These are phyloP conservation scores for Lepetodrilus schrolli DNA, from an alignment of 2,888 invertebrate species.

Conservation along the genomic window DNA sequence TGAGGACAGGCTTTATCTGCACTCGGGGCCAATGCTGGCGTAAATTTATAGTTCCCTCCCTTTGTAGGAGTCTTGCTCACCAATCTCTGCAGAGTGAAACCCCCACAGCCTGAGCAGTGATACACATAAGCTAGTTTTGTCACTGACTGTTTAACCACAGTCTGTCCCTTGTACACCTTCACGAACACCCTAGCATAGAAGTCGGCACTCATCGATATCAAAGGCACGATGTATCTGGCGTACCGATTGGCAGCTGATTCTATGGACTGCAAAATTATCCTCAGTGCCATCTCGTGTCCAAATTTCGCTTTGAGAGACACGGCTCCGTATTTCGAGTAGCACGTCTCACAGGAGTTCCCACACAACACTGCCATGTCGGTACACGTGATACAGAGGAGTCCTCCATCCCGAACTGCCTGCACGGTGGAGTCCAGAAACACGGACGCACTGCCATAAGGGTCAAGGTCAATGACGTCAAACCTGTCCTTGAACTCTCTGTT, in stretches of 20 bases:
- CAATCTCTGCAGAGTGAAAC: conserved; percentile 84
- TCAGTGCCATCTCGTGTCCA: conserved; percentile 94
- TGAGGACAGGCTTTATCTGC: conserved; percentile 83
- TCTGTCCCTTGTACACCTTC: conserved; percentile 85
- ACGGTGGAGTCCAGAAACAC: conserved; percentile 82
- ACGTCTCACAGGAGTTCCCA: conserved; percentile 95
- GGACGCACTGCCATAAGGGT: conserved; percentile 97
- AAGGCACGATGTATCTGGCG: conserved; percentile 91
- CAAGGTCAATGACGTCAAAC: conserved; percentile 94
- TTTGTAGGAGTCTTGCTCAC: conserved; percentile 76
- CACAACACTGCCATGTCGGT: conserved; percentile 96
- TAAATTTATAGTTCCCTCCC: conserved; percentile 78
- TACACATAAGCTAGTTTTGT: conserved; percentile 91
- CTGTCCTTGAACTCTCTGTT: conserved; percentile 81
- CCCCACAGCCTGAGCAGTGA: conserved; percentile 93
- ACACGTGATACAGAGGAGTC: conserved; percentile 93
- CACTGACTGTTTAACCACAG: conserved; percentile 84
- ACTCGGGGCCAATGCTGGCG: conserved; percentile 83
- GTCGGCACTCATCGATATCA: conserved; percentile 93
- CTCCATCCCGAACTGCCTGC: conserved; percentile 78
- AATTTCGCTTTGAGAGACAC: conserved; percentile 86
- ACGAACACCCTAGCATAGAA: conserved; percentile 97
- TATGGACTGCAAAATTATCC: conserved; percentile 92
- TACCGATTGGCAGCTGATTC: conserved; percentile 94
- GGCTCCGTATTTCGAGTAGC: conserved; percentile 93